phyloP scores from a whole-genome alignment of 1,140 invertebrate species.

The Calycopis cecrops region DNA sequence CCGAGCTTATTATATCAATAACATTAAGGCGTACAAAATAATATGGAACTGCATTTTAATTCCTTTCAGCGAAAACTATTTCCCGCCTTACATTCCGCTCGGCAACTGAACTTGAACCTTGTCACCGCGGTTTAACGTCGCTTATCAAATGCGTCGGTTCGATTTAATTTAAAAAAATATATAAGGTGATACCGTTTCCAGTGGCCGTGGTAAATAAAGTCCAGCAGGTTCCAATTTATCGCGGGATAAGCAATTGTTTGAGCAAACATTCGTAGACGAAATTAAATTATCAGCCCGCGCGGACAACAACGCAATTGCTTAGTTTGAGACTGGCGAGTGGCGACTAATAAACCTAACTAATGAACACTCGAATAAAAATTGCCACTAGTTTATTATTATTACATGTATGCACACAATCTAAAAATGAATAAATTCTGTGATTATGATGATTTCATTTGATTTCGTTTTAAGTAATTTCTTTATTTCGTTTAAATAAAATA shows the following conservation, averaged over 20 bases:
- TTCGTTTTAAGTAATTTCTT: no score
- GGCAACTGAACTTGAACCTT: not conserved
- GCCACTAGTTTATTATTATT: no score
- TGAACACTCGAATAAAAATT: no score
- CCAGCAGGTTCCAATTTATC: not conserved
- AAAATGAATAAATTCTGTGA: no score
- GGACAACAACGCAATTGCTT: no score
- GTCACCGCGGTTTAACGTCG: not conserved
- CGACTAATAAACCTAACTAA: no score
- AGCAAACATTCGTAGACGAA: not conserved
- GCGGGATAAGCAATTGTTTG: conserved; percentile 3
- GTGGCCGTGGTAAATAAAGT: not conserved
- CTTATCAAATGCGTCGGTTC: not conserved
- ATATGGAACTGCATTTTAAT: conserved; percentile 3
- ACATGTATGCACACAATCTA: no score
- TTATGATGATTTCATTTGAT: no score
- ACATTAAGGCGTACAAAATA: no score
- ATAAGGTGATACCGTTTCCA: not conserved
- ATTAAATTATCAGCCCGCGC: not conserved
- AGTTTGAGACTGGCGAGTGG: no score
- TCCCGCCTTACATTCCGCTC: not conserved
- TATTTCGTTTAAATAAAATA: no score
- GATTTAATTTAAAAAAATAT: conserved; percentile 6
- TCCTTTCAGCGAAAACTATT: conserved; percentile 13
- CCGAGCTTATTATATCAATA: no score